Evolutionary conservation across 1,140 invertebrate species (phyloP).

Genomic region (Nasonia longicornis): DNA sequence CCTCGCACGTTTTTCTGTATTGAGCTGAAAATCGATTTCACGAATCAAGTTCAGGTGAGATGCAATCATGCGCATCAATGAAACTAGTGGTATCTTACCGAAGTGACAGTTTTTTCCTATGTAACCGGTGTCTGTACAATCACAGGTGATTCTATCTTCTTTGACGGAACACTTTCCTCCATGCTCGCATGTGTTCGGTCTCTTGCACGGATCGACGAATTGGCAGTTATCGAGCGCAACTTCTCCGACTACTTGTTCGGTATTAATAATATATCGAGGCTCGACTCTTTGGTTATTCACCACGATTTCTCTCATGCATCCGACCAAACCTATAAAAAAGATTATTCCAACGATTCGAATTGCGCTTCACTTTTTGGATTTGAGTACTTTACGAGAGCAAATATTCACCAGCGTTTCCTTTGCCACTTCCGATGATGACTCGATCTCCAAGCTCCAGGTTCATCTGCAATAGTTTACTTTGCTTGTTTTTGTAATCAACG

Average conservation of each 20-base stretch:
- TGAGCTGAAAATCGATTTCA: conserved; percentile 71
- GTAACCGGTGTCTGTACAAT: conserved; percentile 88
- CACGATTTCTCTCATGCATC: conserved; percentile 89
- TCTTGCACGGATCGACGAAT: conserved; percentile 88
- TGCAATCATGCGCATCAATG: no score
- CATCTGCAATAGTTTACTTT: conserved; percentile 74
- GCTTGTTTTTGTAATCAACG: conserved; percentile 81
- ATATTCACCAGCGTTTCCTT: conserved; percentile 69
- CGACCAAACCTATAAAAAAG: conserved; percentile 78
- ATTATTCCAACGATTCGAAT: conserved; percentile 10
- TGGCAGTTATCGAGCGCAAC: conserved; percentile 92
- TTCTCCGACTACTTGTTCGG: conserved; percentile 84
- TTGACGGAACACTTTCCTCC: conserved; percentile 89
- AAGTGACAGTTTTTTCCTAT: conserved; percentile 95
- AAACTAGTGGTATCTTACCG: conserved; percentile 66
- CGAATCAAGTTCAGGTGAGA: background rate
- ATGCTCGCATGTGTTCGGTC: conserved; percentile 92
- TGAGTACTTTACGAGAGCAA: background rate
- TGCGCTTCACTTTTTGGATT: conserved; percentile 34
- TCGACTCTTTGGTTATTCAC: conserved; percentile 76
- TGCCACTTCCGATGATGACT: conserved; percentile 81
- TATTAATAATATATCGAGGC: conserved; percentile 83
- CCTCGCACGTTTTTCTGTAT: conserved; percentile 91
- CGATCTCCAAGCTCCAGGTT: conserved; percentile 70
- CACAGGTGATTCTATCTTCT: conserved; percentile 87